Evolutionary conservation across 2,797 vertebrate species (phyloP), one percentile per base, ranked within the genome.

Genomic region (Australoheros facetus): DNA sequence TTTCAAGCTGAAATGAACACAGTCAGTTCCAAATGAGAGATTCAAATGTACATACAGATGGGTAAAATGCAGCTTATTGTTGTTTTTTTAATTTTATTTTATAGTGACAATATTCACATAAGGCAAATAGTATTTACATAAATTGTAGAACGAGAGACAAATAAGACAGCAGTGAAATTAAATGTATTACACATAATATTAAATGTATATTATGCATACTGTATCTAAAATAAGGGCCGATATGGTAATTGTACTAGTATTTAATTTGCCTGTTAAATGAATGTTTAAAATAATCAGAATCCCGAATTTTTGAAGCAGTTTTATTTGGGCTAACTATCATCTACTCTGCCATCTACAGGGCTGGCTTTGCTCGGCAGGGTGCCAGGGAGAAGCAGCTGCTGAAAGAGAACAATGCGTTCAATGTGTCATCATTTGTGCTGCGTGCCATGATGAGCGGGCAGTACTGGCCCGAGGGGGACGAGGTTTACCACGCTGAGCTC

Each of bases 381-480:
- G 94, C 96, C 87, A 98, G 96, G 85, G 98, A 99, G 91, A 98
- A 98, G 94, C 98, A 98, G 94, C 94, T 99, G 86, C 93, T 99
- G 79, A 97, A 94, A 90, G 98, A 99, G 72, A 97, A 97, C 85
- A 98, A 98, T 0, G 98, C 97, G 56, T 99, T 99, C 94, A 98
- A 97, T 0, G 97, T 99, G 66, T 98, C 98, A 0, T 97, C 98
- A 64, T 99, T 99, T 0, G 98, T 99, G 73, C 94, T 99, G 85
- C 94, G 97, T 1, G 97, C 98, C 90, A 99, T 96, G 96, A 99
- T 99, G 98, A 98, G 97, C 0, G 98, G 98, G 1, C 98, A 99
- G 95, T 99, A 99, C 95, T 99, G 98, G 98, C 98, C 98, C 0
- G 98, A 99, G 90, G 98, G 98, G 0, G 98, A 99, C 0, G 98